These are phyloP conservation scores for Druon quercuslanigerum DNA, from an alignment of 1,140 invertebrate species.

Conservation along the genomic window DNA sequence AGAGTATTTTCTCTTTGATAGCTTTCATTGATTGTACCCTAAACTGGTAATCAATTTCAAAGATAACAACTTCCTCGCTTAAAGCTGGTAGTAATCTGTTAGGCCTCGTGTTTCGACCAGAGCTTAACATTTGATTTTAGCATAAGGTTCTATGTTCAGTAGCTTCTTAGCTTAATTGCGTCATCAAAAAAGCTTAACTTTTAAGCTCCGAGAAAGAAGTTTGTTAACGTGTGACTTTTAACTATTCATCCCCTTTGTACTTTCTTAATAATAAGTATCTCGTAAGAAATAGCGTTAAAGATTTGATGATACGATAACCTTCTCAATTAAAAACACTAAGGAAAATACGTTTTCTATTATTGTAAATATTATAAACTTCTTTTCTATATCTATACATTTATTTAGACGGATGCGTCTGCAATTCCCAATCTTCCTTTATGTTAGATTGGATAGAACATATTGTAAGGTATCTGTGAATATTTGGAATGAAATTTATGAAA, in stretches of 20 bases:
- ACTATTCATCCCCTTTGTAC: background rate
- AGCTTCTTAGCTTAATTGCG: constrained; percentile 17
- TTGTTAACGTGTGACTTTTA: constrained; percentile 15
- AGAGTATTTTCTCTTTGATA: background rate
- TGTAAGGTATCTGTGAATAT: too few species aligned
- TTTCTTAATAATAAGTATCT: background rate
- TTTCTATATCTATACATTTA: too few species aligned
- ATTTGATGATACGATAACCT: too few species aligned
- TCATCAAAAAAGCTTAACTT: constrained; percentile 12
- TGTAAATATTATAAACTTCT: too few species aligned
- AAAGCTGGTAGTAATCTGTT: background rate
- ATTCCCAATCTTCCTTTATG: too few species aligned
- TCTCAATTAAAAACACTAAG: too few species aligned
- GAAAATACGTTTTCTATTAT: too few species aligned
- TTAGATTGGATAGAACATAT: too few species aligned
- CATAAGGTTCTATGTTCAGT: background rate
- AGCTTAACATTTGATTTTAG: constrained; percentile 11
- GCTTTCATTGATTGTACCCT: background rate
- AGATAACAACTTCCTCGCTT: background rate
- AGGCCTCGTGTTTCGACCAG: background rate
- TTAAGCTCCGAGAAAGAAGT: constrained; percentile 16
- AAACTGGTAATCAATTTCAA: background rate
- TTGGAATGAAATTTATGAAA: too few species aligned
- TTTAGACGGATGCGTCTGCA: too few species aligned
- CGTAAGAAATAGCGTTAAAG: too few species aligned